Conservation (phyloP, 2,888 invertebrate species). For the Noctua fimbriata region DNA sequence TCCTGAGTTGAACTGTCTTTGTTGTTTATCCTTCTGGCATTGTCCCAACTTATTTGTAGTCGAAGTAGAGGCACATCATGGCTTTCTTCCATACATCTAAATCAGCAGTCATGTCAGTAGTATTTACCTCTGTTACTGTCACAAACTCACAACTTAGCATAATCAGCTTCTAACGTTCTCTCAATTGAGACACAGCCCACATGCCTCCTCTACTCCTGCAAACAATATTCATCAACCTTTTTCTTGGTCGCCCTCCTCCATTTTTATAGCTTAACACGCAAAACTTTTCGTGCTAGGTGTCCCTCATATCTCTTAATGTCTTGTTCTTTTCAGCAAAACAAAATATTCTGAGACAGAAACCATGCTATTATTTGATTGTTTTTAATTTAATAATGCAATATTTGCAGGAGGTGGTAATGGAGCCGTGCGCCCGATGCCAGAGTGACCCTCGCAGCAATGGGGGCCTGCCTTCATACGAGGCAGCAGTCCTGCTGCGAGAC, state of each 20-base stretch:
- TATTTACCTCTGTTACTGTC: background rate
- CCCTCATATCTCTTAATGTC: accelerated
- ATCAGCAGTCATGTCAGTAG: background rate
- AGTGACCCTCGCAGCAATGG: constrained; percentile 70
- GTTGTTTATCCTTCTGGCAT: background rate
- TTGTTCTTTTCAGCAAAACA: background rate
- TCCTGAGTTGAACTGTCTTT: background rate
- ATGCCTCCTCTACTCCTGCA: background rate
- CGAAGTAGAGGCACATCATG: too few species aligned
- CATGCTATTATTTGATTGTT: background rate
- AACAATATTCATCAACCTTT: background rate
- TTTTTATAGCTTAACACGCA: background rate
- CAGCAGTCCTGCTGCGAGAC: constrained; percentile 90
- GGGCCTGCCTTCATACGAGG: constrained; percentile 92
- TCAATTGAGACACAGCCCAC: background rate
- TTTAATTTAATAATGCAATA: constrained; percentile 1
- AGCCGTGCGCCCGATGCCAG: constrained; percentile 77
- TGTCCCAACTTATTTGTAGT: background rate
- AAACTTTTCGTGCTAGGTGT: background rate
- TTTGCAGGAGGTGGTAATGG: constrained; percentile 82
- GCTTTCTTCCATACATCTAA: background rate
- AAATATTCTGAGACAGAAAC: background rate
- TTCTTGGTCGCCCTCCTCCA: background rate
- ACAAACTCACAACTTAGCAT: background rate
- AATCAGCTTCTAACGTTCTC: background rate